Evolutionary conservation across 2,888 invertebrate species (phyloP).

Genomic region (Apotomis betuletana): DNA sequence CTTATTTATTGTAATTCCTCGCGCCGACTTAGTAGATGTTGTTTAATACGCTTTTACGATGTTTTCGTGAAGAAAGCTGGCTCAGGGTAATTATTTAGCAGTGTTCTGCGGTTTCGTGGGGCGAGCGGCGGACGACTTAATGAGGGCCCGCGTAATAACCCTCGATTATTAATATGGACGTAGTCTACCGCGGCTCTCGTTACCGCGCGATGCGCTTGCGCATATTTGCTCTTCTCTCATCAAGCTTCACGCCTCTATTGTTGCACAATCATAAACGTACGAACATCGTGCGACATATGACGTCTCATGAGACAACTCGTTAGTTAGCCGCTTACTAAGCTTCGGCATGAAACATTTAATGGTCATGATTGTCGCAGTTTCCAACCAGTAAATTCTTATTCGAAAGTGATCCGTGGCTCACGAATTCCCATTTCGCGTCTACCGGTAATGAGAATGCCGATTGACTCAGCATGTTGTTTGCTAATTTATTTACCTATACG

Average conservation of each 20-base stretch:
- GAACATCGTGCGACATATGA: slow-evolving; percentile 27
- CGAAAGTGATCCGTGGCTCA: slow-evolving; percentile 69
- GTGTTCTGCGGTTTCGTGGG: slow-evolving; percentile 78
- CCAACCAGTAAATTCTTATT: slow-evolving; percentile 68
- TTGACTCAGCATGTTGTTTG: slow-evolving; percentile 63
- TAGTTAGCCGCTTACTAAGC: slow-evolving; percentile 30
- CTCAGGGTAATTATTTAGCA: slow-evolving; percentile 78
- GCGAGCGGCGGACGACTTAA: slow-evolving; percentile 72
- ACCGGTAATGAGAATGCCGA: slow-evolving; percentile 67
- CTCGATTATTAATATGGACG: slow-evolving; percentile 77
- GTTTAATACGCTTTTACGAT: slow-evolving; percentile 73
- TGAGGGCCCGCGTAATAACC: slow-evolving; percentile 77
- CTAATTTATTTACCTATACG: slow-evolving; percentile 59
- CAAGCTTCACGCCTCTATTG: slow-evolving; percentile 18
- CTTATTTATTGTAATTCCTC: slow-evolving; percentile 77
- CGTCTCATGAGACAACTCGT: slow-evolving; percentile 21
- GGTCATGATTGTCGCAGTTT: slow-evolving; percentile 62
- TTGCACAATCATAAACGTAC: slow-evolving; percentile 32
- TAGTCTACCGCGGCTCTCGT: slow-evolving; percentile 69
- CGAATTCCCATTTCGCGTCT: slow-evolving; percentile 64
- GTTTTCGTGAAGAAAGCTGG: slow-evolving; percentile 79
- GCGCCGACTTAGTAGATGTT: slow-evolving; percentile 72
- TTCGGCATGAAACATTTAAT: slow-evolving; percentile 47
- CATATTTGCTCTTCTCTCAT: slow-evolving; percentile 33
- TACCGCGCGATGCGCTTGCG: slow-evolving; percentile 55